Percentiles rank a stretch among this genome's conserved stretches.
These are phyloP conservation scores for Embidobia sp. DNA, from an alignment of 2,888 invertebrate genomes.

Conservation along the genomic window DNA sequence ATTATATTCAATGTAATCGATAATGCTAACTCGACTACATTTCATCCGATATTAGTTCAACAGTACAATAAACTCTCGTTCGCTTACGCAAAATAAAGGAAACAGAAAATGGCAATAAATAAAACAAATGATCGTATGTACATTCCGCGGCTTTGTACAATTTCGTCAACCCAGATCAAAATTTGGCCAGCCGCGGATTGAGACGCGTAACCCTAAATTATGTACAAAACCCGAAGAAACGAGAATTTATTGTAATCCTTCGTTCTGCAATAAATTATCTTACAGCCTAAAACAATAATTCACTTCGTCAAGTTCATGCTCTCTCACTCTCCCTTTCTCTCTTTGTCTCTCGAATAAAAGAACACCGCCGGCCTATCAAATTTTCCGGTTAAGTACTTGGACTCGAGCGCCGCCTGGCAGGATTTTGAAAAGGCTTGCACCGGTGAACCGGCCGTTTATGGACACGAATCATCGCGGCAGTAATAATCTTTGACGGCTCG, in stretches of 20 bases:
- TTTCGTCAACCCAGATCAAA: conserved; percentile 24
- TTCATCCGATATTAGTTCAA: conserved; percentile 27
- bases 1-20: conserved; percentile 47
- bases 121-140: conserved; percentile 40
- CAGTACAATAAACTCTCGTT: conserved; percentile 53
- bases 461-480: conserved; percentile 58
- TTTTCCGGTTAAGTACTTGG: conserved; percentile 44
- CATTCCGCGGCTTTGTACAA: conserved; percentile 34
- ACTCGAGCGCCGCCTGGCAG: conserved; percentile 29
- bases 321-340: too few relatives aligned
- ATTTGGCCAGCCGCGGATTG: too few relatives aligned
- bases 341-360: too few relatives aligned
- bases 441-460: conserved; percentile 37
- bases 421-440: conserved; percentile 4
- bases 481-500: conserved; percentile 59
- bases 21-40: conserved; percentile 34
- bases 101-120: conserved; percentile 25
- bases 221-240: conserved; percentile 18
- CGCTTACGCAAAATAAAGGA: neutral
- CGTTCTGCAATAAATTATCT: conserved; percentile 48
- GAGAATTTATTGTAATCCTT: conserved; percentile 43
- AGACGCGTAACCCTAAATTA: too few relatives aligned
- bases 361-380: neutral
- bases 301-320: conserved; percentile 36
- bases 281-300: conserved; percentile 48